These are phyloP conservation scores for Sebastes variabilis DNA, from an alignment of 2,797 vertebrate genomes.

Conservation along the genomic window DNA sequence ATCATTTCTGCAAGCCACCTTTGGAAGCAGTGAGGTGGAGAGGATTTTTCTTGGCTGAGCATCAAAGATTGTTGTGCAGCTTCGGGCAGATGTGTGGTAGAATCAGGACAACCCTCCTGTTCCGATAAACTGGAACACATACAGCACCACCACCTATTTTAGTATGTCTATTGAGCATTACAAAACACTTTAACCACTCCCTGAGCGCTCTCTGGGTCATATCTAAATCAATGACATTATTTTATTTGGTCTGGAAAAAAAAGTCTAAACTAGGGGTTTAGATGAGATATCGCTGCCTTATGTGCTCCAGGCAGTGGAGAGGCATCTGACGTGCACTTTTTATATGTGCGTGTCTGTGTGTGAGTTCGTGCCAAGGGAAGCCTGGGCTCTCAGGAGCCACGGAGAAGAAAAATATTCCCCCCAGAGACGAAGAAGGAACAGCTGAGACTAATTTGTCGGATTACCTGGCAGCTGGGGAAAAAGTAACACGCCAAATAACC, in stretches of 20 bases:
- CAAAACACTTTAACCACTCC: background rate
- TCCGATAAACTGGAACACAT: background rate
- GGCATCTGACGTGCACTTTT: conserved; percentile 25
- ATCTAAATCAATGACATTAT: conserved; percentile 3
- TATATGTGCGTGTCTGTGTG: conserved; percentile 13
- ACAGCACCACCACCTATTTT: background rate
- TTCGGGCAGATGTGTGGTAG: background rate
- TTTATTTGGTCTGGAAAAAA: background rate
- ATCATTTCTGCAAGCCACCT: background rate
- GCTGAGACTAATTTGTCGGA: conserved; percentile 57
- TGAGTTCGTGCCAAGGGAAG: conserved; percentile 33
- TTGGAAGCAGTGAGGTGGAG: background rate
- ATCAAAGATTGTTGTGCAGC: conserved; percentile 5
- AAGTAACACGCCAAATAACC: conserved; percentile 18
- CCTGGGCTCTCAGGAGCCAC: conserved; percentile 12
- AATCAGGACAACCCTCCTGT: background rate
- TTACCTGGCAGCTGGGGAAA: conserved; percentile 52
- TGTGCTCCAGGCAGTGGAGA: conserved; percentile 17
- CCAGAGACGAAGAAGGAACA: conserved; percentile 47
- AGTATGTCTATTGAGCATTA: background rate
- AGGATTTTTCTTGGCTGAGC: conserved; percentile 4
- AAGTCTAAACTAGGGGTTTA: background rate
- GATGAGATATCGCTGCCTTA: background rate
- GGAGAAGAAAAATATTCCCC: conserved; percentile 34
- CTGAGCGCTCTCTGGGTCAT: background rate